phyloP scores from a whole-genome alignment of 1,140 invertebrate species.

The Bilobella aurantiaca region DNA sequence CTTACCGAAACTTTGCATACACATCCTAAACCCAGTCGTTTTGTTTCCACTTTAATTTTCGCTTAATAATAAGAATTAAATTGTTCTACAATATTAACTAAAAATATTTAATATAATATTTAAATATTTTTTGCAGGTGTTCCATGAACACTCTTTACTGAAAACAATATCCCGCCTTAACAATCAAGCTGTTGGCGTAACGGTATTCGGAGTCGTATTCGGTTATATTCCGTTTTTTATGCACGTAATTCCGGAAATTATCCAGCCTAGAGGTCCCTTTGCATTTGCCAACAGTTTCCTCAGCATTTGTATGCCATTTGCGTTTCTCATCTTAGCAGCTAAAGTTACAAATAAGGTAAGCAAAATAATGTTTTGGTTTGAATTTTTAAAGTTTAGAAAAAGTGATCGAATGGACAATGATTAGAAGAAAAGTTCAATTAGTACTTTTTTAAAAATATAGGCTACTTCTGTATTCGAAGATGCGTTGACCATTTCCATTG shows the following conservation, averaged over 20 bases:
- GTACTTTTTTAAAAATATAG: too few species aligned
- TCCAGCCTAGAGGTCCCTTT: neutral
- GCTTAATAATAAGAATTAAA: too few species aligned
- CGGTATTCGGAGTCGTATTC: neutral
- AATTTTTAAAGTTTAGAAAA: too few species aligned
- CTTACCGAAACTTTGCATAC: too few species aligned
- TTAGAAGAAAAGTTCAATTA: too few species aligned
- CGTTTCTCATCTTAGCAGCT: neutral
- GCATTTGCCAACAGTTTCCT: neutral
- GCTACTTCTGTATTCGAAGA: neutral
- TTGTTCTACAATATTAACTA: too few species aligned
- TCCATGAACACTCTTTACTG: neutral
- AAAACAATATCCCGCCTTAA: neutral
- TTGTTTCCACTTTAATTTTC: too few species aligned
- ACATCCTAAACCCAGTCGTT: too few species aligned
- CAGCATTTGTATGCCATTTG: neutral
- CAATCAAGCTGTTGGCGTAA: neutral
- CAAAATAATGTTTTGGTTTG: too few species aligned
- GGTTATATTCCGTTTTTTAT: neutral
- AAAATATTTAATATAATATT: too few species aligned
- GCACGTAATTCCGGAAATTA: neutral
- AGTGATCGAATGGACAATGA: too few species aligned
- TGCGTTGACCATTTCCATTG: too few species aligned
- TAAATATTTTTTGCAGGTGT: neutral
- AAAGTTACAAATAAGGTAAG: neutral